phyloP scores from a whole-genome alignment of 2,113 vertebrate genomes.

The Oryzias celebensis region DNA sequence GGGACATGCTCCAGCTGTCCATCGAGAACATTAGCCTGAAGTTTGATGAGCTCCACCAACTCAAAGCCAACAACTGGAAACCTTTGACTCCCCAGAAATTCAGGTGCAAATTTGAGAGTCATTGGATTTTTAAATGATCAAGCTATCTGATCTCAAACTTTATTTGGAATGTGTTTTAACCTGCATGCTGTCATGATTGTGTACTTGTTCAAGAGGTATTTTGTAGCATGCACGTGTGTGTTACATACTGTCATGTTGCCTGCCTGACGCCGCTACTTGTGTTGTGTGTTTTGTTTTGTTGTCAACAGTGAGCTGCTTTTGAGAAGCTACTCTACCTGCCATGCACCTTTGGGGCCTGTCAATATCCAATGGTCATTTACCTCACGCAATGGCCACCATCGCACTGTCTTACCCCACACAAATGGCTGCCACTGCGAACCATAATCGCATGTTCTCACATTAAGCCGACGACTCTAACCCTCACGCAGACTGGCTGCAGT shows the following conservation, averaged over 20 bases:
- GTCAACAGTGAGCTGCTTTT: conserved; percentile 77
- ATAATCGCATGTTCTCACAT: conserved; percentile 65
- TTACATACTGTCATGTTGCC: conserved; percentile 44
- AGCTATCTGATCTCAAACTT: not conserved
- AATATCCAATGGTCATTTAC: conserved; percentile 59
- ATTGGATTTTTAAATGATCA: conserved; percentile 1
- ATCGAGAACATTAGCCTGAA: conserved; percentile 99
- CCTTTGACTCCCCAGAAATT: conserved; percentile 94
- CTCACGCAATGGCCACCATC: conserved; percentile 59
- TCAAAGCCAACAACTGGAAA: conserved; percentile 99
- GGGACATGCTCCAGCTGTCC: conserved; percentile 99
- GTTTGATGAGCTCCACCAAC: conserved; percentile 99
- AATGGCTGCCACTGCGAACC: conserved; percentile 60
- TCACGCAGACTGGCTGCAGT: conserved; percentile 36
- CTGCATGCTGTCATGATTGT: conserved; percentile 45
- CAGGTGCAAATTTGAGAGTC: conserved; percentile 80
- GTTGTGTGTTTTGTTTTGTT: conserved; percentile 69
- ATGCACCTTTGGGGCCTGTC: conserved; percentile 69
- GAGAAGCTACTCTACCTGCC: conserved; percentile 70
- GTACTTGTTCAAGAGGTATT: conserved; percentile 10
- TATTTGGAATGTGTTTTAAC: conserved; percentile 45
- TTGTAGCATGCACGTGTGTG: conserved; percentile 52
- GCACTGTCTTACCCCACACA: conserved; percentile 51
- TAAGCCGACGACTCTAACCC: conserved; percentile 39
- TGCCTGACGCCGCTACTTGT: conserved; percentile 58